Percentiles rank a stretch among this genome's conserved stretches.
Conservation (phyloP, 2,797 vertebrate species). For the Pempheris klunzingeri region DNA sequence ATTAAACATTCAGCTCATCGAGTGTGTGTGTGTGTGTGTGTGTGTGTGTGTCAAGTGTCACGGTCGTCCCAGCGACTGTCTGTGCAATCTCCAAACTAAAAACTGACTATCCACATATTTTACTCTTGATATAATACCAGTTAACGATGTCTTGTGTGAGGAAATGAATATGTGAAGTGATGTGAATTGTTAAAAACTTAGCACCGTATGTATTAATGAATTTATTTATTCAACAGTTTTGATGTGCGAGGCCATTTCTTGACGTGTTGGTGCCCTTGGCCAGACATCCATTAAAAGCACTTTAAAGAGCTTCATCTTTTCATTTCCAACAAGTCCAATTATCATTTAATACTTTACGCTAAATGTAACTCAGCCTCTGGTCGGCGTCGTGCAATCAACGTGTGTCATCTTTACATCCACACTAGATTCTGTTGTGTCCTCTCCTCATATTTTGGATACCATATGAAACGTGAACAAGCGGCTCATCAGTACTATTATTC, state of each 20-base stretch:
- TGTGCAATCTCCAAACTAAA: conserved; percentile 8
- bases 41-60: conserved; percentile 42
- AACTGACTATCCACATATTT: not conserved
- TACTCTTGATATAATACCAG: not conserved
- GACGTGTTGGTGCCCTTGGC: not conserved
- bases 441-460: no score
- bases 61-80: conserved; percentile 1
- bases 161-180: not conserved
- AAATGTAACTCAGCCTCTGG: no score
- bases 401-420: no score
- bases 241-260: not conserved
- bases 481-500: no score
- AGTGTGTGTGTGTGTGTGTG: no score
- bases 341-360: not conserved
- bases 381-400: no score
- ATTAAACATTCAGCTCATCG: no score
- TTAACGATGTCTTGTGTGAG: not conserved
- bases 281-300: not conserved
- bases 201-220: not conserved
- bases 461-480: no score
- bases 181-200: not conserved
- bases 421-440: no score
- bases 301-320: not conserved
- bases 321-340: no score
- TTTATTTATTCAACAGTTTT: not conserved